Conservation (phyloP, 2,888 invertebrate genomes). For the Eupithecia abbreviata region DNA sequence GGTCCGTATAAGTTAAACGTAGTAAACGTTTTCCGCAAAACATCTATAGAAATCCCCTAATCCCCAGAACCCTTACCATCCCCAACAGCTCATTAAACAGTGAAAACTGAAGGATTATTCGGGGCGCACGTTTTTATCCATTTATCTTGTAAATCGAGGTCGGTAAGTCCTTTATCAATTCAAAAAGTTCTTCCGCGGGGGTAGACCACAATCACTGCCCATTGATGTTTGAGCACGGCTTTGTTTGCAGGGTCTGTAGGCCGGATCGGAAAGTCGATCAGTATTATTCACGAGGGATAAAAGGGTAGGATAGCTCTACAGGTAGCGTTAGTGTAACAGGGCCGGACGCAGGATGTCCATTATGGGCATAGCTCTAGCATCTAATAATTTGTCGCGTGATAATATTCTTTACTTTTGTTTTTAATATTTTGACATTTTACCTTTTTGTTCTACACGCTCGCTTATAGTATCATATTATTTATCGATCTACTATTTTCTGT, state of each 20-base stretch:
- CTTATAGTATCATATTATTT: no score
- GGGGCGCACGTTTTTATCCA: neutral
- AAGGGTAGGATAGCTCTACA: neutral
- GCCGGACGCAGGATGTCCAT: neutral
- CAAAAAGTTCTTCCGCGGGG: conserved; percentile 4
- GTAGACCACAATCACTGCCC: neutral
- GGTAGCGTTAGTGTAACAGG: neutral
- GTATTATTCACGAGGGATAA: neutral
- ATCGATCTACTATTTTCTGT: no score
- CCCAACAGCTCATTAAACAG: neutral
- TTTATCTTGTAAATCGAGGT: neutral
- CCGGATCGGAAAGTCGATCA: neutral
- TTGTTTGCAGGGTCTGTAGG: neutral
- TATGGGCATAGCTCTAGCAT: neutral
- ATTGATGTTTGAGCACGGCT: conserved; percentile 3
- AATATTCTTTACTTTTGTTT: no score
- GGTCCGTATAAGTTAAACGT: no score
- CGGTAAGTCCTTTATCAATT: conserved; percentile 4
- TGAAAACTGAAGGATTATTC: conserved; percentile 9
- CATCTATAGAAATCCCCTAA: neutral
- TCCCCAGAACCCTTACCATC: neutral
- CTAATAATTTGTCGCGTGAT: no score
- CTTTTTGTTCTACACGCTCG: no score
- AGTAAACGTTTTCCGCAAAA: neutral
- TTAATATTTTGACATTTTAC: no score